Conservation (phyloP, 1,140 invertebrate genomes). For the Leptopilina clavipes region DNA sequence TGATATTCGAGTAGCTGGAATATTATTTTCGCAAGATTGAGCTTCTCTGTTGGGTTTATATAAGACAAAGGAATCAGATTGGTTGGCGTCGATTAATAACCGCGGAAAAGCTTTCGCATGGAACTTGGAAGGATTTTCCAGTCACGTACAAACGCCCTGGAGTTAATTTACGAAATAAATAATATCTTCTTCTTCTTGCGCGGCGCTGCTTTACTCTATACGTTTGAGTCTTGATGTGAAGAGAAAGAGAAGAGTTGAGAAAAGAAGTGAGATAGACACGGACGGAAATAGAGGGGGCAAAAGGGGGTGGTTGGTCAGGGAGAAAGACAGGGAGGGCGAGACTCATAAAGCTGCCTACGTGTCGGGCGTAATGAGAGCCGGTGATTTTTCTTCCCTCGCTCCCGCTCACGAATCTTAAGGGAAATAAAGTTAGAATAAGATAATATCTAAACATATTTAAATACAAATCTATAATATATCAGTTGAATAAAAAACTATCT, state of each 20-base stretch:
- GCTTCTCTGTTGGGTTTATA: not conserved
- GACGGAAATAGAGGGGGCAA: constrained; percentile 48
- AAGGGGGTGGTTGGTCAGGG: constrained; percentile 5
- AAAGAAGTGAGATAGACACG: constrained; percentile 51
- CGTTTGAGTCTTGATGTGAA: constrained; percentile 19
- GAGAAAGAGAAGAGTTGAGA: constrained; percentile 44
- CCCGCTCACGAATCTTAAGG: constrained; percentile 63
- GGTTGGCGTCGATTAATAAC: constrained; percentile 68
- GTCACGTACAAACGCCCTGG: constrained; percentile 65
- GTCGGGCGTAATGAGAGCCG: constrained; percentile 75
- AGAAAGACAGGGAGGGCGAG: constrained; percentile 48
- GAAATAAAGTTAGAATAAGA: constrained; percentile 65
- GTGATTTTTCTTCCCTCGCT: constrained; percentile 72
- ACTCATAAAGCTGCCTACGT: constrained; percentile 76
- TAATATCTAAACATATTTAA: not conserved
- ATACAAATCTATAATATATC: not conserved
- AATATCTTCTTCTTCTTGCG: constrained; percentile 72
- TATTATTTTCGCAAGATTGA: constrained; percentile 6
- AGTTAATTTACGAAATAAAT: constrained; percentile 77
- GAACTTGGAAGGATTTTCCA: constrained; percentile 66
- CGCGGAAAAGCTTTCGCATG: constrained; percentile 59
- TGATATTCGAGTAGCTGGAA: not conserved
- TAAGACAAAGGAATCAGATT: constrained; percentile 57
- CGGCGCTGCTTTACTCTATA: constrained; percentile 43
- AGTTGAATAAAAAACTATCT: too few relatives aligned